Percentiles rank a stretch among this genome's conserved stretches.
Evolutionary conservation across 1,140 invertebrate genomes (phyloP).

Genomic region (Belonocnema kinseyi): DNA sequence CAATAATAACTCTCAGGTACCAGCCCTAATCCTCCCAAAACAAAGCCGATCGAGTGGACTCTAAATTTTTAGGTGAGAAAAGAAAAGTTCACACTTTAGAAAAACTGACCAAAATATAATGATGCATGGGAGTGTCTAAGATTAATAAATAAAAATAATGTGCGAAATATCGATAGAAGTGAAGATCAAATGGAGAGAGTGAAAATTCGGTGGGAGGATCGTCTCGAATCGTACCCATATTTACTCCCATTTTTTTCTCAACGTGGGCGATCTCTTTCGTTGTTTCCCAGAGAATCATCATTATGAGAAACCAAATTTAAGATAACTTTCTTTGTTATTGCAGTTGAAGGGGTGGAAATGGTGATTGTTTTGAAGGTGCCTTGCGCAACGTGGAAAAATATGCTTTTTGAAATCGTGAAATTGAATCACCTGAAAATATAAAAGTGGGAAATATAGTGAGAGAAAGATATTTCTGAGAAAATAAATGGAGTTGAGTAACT

Average conservation of each 20-base stretch:
- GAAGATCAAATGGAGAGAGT: not conserved
- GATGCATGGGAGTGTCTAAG: conserved; percentile 8
- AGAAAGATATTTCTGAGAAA: not conserved
- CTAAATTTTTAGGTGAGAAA: not conserved
- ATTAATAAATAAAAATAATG: conserved; percentile 27
- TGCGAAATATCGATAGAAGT: not conserved
- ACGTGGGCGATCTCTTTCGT: conserved; percentile 24
- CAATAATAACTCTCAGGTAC: conserved; percentile 26
- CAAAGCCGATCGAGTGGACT: not conserved
- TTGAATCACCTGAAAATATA: conserved; percentile 9
- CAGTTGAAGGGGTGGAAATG: conserved; percentile 12
- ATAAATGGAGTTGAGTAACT: not conserved
- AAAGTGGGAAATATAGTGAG: not conserved
- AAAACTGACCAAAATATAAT: conserved; percentile 10
- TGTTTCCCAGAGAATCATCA: conserved; percentile 13
- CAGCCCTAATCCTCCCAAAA: conserved; percentile 14
- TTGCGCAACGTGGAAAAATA: conserved; percentile 12
- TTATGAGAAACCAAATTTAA: conserved; percentile 18
- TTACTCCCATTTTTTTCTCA: conserved; percentile 15
- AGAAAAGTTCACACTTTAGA: conserved; percentile 20
- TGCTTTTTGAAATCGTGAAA: conserved; percentile 17
- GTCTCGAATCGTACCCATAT: conserved; percentile 12
- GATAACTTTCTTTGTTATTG: conserved; percentile 28
- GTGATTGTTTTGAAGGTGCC: not conserved
- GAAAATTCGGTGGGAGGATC: conserved; percentile 21